These are phyloP conservation scores for Diarsia rubi DNA, from an alignment of 2,888 invertebrate genomes.

Conservation along the genomic window DNA sequence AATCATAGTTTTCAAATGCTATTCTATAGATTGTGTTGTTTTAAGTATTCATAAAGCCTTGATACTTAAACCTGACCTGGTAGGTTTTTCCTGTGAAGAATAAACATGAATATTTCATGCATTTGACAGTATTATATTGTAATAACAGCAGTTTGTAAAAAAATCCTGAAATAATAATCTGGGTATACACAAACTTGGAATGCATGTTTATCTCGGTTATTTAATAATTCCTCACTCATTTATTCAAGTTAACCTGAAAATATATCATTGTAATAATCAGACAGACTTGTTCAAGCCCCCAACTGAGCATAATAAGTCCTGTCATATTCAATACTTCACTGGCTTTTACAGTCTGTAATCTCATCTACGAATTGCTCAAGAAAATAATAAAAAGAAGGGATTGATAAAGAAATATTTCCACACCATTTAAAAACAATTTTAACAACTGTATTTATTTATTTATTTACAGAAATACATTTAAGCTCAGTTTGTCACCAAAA, in stretches of 20 bases:
- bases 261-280: neutral
- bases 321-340: neutral
- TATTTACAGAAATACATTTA: no score
- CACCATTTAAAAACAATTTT: neutral
- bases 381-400: neutral
- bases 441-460: no score
- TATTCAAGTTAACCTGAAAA: neutral
- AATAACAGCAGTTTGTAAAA: neutral
- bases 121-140: no score
- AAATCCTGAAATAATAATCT: neutral
- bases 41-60: constrained; percentile 11
- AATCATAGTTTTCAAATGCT: neutral
- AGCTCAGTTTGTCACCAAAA: no score
- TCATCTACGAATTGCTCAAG: no score
- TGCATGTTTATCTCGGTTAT: neutral
- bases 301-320: neutral
- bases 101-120: neutral
- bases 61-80: constrained; percentile 29
- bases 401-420: neutral
- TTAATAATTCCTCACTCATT: neutral
- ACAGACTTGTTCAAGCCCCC: neutral
- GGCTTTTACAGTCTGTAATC: neutral
- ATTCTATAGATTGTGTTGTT: neutral
- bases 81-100: constrained; percentile 10
- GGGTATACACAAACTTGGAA: neutral